Base-by-base conservation (phyloP, 2,797 vertebrate genomes). In the Atherinosoma microstoma region DNA sequence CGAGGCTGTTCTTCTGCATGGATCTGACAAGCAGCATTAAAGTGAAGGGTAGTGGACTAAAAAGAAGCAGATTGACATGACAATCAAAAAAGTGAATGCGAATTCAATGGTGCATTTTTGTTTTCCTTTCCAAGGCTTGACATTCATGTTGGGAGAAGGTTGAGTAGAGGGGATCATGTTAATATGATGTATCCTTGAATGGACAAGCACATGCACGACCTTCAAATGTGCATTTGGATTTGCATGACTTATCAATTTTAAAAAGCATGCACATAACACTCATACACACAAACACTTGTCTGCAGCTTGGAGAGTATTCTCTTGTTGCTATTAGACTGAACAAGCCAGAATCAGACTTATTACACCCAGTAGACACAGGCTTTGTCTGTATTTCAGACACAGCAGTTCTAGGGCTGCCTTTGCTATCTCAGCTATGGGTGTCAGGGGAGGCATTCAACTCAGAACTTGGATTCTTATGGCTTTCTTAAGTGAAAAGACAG, bases 401-500 rank as follows among this genome's bases (percentile, higher is more conserved):
- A 82, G 81, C 59, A 75, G 72, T 76, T 73, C 74, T 40, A 75
- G 73, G 82, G 81, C 83, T 49, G 71, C 85, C 87, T 86, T 81
- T 87, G 87, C 91, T 89, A 79, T 90, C 89, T 89, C 89, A 86
- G 84, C 81, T 87, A 88, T 87, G 84, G 84, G 86, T 60, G 66
- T 84, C 92, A 78, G 74, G 94, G 93, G 94, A 94, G 81, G 45
- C 75, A 70, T 90, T 93, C 67, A 73, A 76, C 83, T 91, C 76
- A 40, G 84, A 73, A 82, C 75, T 91, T 76, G 83, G 87, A 90
- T 89, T 91, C 82, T 91, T 91, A 90, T 91, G 80, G 82, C 75
- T 84, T 89, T 92, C 88, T 86, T 91, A 89, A 95, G 91, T 90
- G 86, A 90, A 94, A 93, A 87, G 64, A 81, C 94, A 94, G 85